These are phyloP conservation scores for Megaptera novaeangliae DNA, from an alignment of 2,113 vertebrate genomes.

Conservation along the genomic window DNA sequence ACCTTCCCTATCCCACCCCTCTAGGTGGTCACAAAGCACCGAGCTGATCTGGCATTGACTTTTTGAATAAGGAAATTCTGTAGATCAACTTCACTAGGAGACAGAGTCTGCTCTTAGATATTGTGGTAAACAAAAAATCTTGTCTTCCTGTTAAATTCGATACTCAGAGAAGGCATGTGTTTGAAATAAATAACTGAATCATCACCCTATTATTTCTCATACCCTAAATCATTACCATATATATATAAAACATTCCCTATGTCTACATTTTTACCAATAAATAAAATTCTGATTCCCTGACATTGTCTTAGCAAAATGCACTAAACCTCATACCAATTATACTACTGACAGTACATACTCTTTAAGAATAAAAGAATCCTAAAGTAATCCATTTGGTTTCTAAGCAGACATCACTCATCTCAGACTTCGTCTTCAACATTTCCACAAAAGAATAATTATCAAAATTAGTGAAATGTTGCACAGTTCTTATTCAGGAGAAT, in stretches of 20 bases:
- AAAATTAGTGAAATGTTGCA: constrained; percentile 83
- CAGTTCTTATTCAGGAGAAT: constrained; percentile 83
- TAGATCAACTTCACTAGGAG: not conserved
- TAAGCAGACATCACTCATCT: constrained; percentile 48
- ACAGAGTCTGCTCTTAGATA: not conserved
- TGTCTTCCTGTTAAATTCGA: constrained; percentile 11
- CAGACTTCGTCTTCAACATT: constrained; percentile 55
- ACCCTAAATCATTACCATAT: not conserved
- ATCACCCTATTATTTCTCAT: not conserved
- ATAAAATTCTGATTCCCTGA: constrained; percentile 19
- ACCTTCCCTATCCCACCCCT: no score
- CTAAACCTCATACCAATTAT: constrained; percentile 7
- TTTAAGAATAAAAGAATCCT: constrained; percentile 55
- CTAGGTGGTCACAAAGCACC: no score
- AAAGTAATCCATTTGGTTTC: constrained; percentile 45
- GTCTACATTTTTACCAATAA: not conserved
- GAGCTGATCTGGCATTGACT: not conserved
- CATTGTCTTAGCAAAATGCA: not conserved
- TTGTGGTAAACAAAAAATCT: not conserved
- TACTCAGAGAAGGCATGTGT: not conserved
- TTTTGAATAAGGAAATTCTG: constrained; percentile 4
- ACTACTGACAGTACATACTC: not conserved
- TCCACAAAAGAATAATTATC: constrained; percentile 79
- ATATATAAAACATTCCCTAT: not conserved
- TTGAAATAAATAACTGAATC: not conserved